These are phyloP conservation scores for Psittacara wagleri DNA, from an alignment of 2,113 vertebrate species.

Conservation along the genomic window DNA sequence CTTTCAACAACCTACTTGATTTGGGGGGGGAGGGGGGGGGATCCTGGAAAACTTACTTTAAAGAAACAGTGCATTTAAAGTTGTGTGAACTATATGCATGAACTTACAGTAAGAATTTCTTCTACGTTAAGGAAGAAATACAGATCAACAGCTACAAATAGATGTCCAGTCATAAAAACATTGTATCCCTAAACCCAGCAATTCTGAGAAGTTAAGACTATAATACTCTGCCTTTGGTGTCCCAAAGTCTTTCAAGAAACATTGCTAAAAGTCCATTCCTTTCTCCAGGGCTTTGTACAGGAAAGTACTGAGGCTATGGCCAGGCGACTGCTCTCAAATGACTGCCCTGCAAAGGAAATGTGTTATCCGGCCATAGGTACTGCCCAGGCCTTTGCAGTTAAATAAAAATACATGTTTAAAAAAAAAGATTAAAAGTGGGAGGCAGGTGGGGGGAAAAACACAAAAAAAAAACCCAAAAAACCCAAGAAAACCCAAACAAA, in stretches of 20 bases:
- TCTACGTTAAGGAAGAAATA: background rate
- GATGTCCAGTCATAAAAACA: background rate
- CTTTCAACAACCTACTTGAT: background rate
- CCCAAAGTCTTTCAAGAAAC: background rate
- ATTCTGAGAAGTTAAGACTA: background rate
- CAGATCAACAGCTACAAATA: background rate
- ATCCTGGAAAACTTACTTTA: background rate
- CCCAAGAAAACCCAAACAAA: background rate
- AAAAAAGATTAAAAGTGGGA: background rate
- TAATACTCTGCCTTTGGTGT: background rate
- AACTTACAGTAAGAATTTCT: background rate
- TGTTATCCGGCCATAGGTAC: background rate
- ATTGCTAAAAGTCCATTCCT: background rate
- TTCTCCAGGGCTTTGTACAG: background rate
- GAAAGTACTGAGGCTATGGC: accelerated
- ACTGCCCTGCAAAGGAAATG: background rate
- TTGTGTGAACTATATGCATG: background rate
- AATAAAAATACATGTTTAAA: background rate
- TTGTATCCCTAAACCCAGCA: background rate
- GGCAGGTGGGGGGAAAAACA: background rate
- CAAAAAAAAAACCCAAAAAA: background rate
- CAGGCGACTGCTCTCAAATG: background rate
- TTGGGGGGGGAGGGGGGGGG: background rate
- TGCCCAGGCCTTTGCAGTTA: background rate
- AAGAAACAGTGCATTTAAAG: background rate